Percentiles rank a stretch among this genome's conserved stretches.
Evolutionary conservation across 2,797 vertebrate species (phyloP).

Genomic region (Myotis vivesi): DNA sequence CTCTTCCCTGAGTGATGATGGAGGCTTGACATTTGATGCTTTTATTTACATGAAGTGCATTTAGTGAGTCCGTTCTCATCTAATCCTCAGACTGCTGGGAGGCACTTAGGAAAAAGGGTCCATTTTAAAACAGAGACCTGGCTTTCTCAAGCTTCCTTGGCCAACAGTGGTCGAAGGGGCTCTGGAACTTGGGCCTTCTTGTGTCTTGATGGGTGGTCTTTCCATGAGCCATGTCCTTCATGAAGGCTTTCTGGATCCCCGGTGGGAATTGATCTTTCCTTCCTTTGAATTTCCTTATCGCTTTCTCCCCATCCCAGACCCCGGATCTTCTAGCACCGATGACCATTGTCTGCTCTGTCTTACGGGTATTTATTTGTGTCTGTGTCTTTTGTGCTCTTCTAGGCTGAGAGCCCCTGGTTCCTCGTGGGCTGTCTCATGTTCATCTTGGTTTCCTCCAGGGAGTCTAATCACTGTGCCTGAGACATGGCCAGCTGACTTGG

Average conservation of each 20-base stretch:
- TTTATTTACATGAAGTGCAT: slow-evolving; percentile 60
- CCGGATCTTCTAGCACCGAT: background rate
- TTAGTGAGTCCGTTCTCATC: slow-evolving; percentile 55
- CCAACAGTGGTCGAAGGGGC: background rate
- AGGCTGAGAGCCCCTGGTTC: background rate
- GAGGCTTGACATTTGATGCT: slow-evolving; percentile 36
- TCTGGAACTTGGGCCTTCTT: background rate
- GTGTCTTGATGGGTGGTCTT: background rate
- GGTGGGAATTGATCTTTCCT: background rate
- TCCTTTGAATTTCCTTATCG: background rate
- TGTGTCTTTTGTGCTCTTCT: background rate
- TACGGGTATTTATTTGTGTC: background rate
- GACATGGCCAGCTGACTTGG: background rate
- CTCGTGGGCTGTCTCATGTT: background rate
- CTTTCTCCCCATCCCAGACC: background rate
- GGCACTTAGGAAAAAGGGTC: background rate
- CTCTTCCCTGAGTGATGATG: background rate
- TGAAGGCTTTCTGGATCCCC: background rate
- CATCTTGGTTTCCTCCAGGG: background rate
- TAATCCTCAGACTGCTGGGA: slow-evolving; percentile 17
- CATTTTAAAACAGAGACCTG: background rate
- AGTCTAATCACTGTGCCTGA: background rate
- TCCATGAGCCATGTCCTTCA: background rate
- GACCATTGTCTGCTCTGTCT: background rate
- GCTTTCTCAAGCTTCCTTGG: background rate